Conservation (phyloP, 1,140 invertebrate species). For the Megathymus violae region DNA sequence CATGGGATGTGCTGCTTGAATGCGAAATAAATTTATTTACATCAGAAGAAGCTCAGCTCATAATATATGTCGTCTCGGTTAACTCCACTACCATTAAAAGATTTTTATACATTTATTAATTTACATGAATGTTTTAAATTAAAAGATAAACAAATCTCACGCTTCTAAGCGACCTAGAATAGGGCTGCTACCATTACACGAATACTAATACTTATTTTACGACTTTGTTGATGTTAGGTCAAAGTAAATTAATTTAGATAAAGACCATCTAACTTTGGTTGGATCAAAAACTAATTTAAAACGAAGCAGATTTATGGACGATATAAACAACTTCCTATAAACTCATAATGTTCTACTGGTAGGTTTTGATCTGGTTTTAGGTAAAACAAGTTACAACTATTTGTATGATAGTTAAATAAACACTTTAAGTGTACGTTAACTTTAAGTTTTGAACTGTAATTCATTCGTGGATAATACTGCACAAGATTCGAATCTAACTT, state of each 20-base stretch:
- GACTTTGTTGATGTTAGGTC: neutral
- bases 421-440: too few species aligned
- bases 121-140: neutral
- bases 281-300: neutral
- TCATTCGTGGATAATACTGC: too few species aligned
- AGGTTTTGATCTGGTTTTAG: too few species aligned
- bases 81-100: neutral
- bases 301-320: too few species aligned
- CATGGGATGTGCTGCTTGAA: too few species aligned
- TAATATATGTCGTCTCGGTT: neutral
- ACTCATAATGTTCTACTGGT: too few species aligned
- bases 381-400: too few species aligned
- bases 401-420: too few species aligned
- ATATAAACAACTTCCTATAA: too few species aligned
- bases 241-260: neutral
- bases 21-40: neutral
- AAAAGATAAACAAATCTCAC: constrained; percentile 1
- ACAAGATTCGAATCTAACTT: too few species aligned
- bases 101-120: neutral
- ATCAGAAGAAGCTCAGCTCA: neutral
- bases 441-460: too few species aligned
- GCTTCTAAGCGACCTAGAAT: neutral
- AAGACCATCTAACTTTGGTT: neutral
- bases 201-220: neutral
- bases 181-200: neutral